phyloP scores from a whole-genome alignment of 1,140 invertebrate species.

The Streblospio benedicti region DNA sequence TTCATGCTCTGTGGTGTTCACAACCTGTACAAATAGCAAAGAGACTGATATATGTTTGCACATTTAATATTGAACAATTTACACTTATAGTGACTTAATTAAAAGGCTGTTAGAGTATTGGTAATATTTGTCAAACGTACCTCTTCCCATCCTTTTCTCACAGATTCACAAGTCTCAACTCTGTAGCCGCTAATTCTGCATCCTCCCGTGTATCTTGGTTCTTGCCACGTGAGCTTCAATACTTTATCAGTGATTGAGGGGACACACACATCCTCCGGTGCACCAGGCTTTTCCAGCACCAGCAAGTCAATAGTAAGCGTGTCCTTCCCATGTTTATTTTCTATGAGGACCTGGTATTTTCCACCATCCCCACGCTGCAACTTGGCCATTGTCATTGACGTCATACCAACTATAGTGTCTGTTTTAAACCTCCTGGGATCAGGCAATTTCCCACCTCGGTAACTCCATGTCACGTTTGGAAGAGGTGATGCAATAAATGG shows the following conservation, averaged over 20 bases:
- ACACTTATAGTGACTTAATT: too few species aligned
- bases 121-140: too few species aligned
- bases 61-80: too few species aligned
- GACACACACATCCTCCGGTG: conserved; percentile 82
- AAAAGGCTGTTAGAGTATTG: too few species aligned
- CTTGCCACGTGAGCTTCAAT: conserved; percentile 87
- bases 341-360: conserved; percentile 83
- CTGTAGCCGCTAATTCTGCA: conserved; percentile 73
- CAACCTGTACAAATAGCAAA: too few species aligned
- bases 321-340: conserved; percentile 92
- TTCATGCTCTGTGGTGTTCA: too few species aligned
- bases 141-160: conserved; percentile 43
- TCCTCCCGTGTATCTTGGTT: conserved; percentile 81
- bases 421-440: conserved; percentile 64
- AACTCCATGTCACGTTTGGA: conserved; percentile 81
- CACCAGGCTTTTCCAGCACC: conserved; percentile 81
- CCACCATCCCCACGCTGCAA: conserved; percentile 85
- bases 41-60: too few species aligned
- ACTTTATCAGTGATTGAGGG: conserved; percentile 87
- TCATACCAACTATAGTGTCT: conserved; percentile 12
- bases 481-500: conserved; percentile 92
- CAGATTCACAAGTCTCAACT: conserved; percentile 36
- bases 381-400: conserved; percentile 73
- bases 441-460: conserved; percentile 77
- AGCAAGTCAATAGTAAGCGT: conserved; percentile 88